These are phyloP conservation scores for Colistium nudipinnis DNA, from an alignment of 2,113 vertebrate genomes.

Conservation along the genomic window DNA sequence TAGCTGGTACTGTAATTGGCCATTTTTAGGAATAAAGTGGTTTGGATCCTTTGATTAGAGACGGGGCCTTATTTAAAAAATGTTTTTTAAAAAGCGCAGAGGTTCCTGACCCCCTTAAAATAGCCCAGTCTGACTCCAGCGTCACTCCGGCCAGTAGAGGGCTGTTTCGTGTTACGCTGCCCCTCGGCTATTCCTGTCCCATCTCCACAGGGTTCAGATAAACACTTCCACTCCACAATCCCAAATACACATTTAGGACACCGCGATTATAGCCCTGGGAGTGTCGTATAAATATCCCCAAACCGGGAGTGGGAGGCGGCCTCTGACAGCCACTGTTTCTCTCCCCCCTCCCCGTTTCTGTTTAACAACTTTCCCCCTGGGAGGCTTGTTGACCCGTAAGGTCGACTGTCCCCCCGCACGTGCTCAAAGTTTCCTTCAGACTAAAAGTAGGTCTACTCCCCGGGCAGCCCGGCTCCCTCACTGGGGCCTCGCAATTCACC, in stretches of 20 bases:
- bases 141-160: constrained; percentile 60
- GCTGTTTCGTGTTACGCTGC: constrained; percentile 74
- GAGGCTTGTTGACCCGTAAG: constrained; percentile 56
- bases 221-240: constrained; percentile 78
- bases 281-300: constrained; percentile 74
- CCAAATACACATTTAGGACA: constrained; percentile 73
- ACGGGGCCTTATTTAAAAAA: constrained; percentile 38
- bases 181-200: constrained; percentile 72
- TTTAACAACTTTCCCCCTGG: constrained; percentile 59
- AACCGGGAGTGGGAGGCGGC: constrained; percentile 49
- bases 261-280: constrained; percentile 79
- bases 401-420: constrained; percentile 63
- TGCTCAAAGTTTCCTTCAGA: constrained; percentile 51
- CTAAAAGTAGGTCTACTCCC: constrained; percentile 48
- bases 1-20: constrained; percentile 65
- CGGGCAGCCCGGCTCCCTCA: constrained; percentile 65
- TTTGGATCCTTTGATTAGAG: constrained; percentile 74
- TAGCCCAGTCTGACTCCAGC: constrained; percentile 63
- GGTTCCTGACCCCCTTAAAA: constrained; percentile 68
- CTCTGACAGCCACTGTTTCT: constrained; percentile 52
- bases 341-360: constrained; percentile 57
- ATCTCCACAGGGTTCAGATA: constrained; percentile 67
- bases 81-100: constrained; percentile 63
- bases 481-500: constrained; percentile 28
- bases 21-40: constrained; percentile 65